Base-by-base conservation (phyloP, 2,888 invertebrate genomes). In the Aporophyla lueneburgensis region DNA sequence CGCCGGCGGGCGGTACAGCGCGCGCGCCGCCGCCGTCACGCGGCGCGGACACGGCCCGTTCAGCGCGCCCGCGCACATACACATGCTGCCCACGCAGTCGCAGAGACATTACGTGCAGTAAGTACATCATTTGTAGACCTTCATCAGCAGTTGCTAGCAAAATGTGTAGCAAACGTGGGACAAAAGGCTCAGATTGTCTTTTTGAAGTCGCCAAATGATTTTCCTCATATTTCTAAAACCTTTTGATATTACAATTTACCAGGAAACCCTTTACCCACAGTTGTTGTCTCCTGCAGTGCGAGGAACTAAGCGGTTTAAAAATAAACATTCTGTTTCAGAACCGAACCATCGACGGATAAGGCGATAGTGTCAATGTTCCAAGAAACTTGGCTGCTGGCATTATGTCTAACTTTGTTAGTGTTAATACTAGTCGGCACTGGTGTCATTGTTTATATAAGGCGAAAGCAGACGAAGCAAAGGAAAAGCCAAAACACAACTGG, bases 21-120 rank as follows among this genome's bases (percentile, higher is more conserved):
- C 99, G 0, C 97, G 98, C 78, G 98, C 99, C 14, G 99, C 99
- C 16, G 99, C 99, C 0, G 97, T 98, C 88, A 99, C 99, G 0
- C 97, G 97, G 79, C 97, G 98, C 5, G 99, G 99, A 1, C 97
- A 98, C 73, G 99, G 99, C 14, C 99, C 99, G 1, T 99, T 98
- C 91, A 99, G 99, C 72, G 97, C 97, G 79, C 98, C 98, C 6
- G 98, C 98, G 68, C 97, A 98, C 81, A 96, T 98, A 76, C 97
- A 98, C 86, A 98, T 98, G 97, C 97, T 98, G 79, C 98, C 98
- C 4, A 94, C 94, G 65, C 96, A 96, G 66, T 95, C 96, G 19
- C 96, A 96, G 78, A 90, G 96, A 78, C 96, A 96, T 92, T 79
- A 79, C 7, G 79, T 79, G 21, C 79, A 79, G 79, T 79, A 54